A percentile compares a stretch with the other conserved stretches of the same genome.
Conservation (phyloP, 2,888 invertebrate species). For the Pristionchus arcanus region DNA sequence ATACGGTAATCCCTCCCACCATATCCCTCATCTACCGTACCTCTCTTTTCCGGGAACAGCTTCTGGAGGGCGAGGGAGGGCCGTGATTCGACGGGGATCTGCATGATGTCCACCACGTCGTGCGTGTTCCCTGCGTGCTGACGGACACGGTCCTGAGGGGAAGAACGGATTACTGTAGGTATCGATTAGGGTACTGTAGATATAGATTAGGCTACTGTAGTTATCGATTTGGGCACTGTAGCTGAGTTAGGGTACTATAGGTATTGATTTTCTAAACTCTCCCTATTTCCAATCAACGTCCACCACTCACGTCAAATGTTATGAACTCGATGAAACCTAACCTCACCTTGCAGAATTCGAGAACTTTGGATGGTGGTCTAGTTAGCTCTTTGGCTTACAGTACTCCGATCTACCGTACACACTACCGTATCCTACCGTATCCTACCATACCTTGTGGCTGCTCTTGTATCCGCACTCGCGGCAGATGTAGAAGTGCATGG, state of each 20-base stretch:
- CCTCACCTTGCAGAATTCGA: too few relatives aligned
- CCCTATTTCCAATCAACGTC: background rate
- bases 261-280: too few relatives aligned
- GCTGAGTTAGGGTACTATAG: too few relatives aligned
- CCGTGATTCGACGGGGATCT: conserved; percentile 31
- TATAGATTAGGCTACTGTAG: background rate
- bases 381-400: too few relatives aligned
- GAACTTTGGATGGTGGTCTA: too few relatives aligned
- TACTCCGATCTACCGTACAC: background rate
- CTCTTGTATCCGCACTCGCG: conserved; percentile 54
- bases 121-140: conserved; percentile 49
- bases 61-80: conserved; percentile 43
- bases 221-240: too few relatives aligned
- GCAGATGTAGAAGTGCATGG: conserved; percentile 52
- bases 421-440: background rate
- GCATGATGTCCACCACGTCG: conserved; percentile 36
- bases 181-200: too few relatives aligned
- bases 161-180: background rate
- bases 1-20: too few relatives aligned
- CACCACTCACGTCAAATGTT: too few relatives aligned
- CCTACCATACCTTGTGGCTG: conserved; percentile 23
- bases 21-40: conserved; percentile 7
- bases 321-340: too few relatives aligned
- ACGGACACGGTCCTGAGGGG: conserved; percentile 47
- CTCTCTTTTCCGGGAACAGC: conserved; percentile 54